Percentiles rank a stretch among this genome's conserved stretches.
These are phyloP conservation scores for Lepidocyrtoides sp. DNA, from an alignment of 2,888 invertebrate species.

Conservation along the genomic window DNA sequence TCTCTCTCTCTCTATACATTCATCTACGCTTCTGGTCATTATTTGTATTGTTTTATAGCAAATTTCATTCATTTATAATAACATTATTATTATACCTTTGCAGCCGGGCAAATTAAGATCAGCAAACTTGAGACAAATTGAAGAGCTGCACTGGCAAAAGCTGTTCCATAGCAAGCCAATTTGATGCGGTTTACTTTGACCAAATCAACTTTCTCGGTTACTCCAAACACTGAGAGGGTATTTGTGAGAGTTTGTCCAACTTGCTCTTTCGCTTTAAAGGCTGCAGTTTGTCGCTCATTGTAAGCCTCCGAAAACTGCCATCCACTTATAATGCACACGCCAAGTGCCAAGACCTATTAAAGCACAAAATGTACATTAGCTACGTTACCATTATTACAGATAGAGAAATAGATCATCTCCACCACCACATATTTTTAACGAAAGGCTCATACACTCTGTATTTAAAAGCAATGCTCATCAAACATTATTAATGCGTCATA, in stretches of 20 bases:
- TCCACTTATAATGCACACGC: conserved; percentile 75
- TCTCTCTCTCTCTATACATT: too few relatives aligned
- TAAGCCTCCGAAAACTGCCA: conserved; percentile 80
- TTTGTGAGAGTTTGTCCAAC: conserved; percentile 36
- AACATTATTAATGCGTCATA: too few relatives aligned
- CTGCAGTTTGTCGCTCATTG: conserved; percentile 64
- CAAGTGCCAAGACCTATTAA: conserved; percentile 80
- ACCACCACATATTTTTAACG: neutral
- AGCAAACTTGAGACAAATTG: conserved; percentile 81
- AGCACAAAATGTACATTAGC: neutral
- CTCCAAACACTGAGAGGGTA: conserved; percentile 31
- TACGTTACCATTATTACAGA: too few relatives aligned
- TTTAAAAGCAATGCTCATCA: too few relatives aligned
- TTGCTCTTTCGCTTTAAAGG: conserved; percentile 31
- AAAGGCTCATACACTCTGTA: neutral
- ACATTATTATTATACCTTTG: conserved; percentile 74
- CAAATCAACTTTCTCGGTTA: conserved; percentile 59
- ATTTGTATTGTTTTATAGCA: neutral
- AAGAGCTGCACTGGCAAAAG: conserved; percentile 81
- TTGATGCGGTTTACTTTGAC: conserved; percentile 75
- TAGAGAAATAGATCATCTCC: neutral
- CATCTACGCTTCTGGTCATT: too few relatives aligned
- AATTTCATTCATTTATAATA: conserved; percentile 9
- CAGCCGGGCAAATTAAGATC: conserved; percentile 80
- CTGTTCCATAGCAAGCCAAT: conserved; percentile 76